phyloP scores from a whole-genome alignment of 2,797 vertebrate genomes.

The Hoplostethus atlanticus region DNA sequence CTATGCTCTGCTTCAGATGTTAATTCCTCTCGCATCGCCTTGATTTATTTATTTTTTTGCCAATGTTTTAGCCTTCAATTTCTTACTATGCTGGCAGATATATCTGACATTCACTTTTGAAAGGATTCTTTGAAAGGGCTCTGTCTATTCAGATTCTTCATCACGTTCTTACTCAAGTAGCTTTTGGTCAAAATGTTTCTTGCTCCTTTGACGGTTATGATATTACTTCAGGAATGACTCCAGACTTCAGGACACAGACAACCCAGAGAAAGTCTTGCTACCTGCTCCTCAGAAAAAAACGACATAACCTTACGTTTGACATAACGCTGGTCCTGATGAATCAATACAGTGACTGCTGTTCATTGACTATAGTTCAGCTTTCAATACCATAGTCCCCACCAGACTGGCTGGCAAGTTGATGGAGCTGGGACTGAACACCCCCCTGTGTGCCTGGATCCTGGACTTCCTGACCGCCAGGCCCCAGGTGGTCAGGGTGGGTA shows the following conservation, averaged over 20 bases:
- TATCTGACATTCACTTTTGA: slow-evolving; percentile 7
- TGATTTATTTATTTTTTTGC: slow-evolving; percentile 11
- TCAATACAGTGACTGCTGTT: slow-evolving; percentile 27
- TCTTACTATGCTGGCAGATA: neutral
- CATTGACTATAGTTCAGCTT: too few relatives aligned
- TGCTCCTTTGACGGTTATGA: too few relatives aligned
- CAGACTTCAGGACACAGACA: too few relatives aligned
- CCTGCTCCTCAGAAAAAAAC: neutral
- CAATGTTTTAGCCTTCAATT: slow-evolving; percentile 14
- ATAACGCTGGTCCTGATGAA: slow-evolving; percentile 20
- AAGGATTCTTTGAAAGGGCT: neutral
- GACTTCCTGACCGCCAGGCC: too few relatives aligned
- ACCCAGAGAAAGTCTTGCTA: too few relatives aligned
- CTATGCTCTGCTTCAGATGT: slow-evolving; percentile 44
- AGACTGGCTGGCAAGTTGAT: too few relatives aligned
- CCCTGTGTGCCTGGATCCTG: too few relatives aligned
- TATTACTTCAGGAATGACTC: too few relatives aligned
- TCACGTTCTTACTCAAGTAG: slow-evolving; percentile 24
- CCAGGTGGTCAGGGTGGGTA: too few relatives aligned
- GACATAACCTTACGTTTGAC: slow-evolving; percentile 15
- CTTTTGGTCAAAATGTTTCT: neutral
- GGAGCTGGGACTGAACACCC: too few relatives aligned
- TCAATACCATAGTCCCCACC: too few relatives aligned
- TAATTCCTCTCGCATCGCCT: slow-evolving; percentile 24
- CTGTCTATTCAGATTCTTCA: neutral